Evolutionary conservation across 2,113 vertebrate genomes (phyloP), one percentile per base, ranked within the genome.

Genomic region (Amblyornis subalaris): DNA sequence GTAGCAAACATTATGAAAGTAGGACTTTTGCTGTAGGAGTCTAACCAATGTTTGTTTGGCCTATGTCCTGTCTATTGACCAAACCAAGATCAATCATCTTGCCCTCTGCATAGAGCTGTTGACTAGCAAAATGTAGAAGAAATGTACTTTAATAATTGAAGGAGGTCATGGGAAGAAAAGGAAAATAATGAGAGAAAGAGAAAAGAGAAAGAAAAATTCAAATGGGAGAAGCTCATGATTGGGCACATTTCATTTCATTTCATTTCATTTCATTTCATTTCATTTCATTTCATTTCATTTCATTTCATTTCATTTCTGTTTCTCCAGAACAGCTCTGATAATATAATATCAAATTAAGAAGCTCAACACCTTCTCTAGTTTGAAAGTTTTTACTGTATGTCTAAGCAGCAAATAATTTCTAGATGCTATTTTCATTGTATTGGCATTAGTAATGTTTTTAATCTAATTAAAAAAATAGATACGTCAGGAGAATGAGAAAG

Each of bases 381-480:
- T 87, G 53, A 65, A 92, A 75, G 25, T 77, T 95, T 53, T 84
- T 93, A 67, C 65, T 33, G 4, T 53, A 50, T 73, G 26, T 85
- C 53, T 92, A 95, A 92, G 71, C 51, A 80, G 20, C 36, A 66
- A 51, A 64, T 70, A 3, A 74, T 57, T 87, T 85, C 74, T 83
- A 89, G 66, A 67, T 90, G 55, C 44, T 36, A 44, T 96, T 94
- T 95, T 66, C 45, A 47, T 87, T 94, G 31, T 67, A 33, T 42
- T 98, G 90, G 93, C 95, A 96, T 89, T 78, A 93, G 93, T 92
- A 96, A 82, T 33, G 47, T 87, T 87, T 93, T 95, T 76, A 91
- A 96, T 96, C 74, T 89, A 97, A 95, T 95, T 95, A 96, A 83
- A 74, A 92, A 91, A 94, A 93, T 72, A 85, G 85, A 58, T 82